Evolutionary conservation across 1,140 invertebrate species (phyloP).

Genomic region (Bombus cullumanus): DNA sequence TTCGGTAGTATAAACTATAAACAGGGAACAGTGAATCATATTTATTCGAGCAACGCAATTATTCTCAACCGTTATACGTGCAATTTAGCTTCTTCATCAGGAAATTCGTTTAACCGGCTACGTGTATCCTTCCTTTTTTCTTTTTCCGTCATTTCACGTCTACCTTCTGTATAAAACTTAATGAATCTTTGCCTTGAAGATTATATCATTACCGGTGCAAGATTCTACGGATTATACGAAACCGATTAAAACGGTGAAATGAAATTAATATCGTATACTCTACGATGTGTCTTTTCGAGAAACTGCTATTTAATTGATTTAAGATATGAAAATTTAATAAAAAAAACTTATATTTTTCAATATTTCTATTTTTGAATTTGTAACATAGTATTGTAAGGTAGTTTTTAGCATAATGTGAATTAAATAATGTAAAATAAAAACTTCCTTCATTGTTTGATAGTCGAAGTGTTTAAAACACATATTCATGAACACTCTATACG

Average conservation of each 20-base stretch:
- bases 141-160: too few species aligned
- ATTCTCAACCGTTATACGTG: not conserved
- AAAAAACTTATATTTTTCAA: too few species aligned
- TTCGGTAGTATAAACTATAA: constrained; percentile 25
- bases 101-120: not conserved
- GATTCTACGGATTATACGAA: not conserved
- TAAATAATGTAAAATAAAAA: too few species aligned
- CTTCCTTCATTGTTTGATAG: too few species aligned
- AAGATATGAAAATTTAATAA: not conserved
- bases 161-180: not conserved
- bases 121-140: not conserved
- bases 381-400: too few species aligned
- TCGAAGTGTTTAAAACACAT: too few species aligned
- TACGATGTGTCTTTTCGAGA: not conserved
- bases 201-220: not conserved
- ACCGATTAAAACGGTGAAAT: not conserved
- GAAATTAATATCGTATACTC: not conserved
- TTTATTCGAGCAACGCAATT: constrained; percentile 35
- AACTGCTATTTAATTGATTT: not conserved
- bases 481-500: too few species aligned
- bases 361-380: too few species aligned
- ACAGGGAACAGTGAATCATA: not conserved
- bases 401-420: too few species aligned
- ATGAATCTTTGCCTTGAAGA: constrained; percentile 11
- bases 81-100: not conserved